Conservation (phyloP, 2,888 invertebrate species). For the Pelosia muscerda region DNA sequence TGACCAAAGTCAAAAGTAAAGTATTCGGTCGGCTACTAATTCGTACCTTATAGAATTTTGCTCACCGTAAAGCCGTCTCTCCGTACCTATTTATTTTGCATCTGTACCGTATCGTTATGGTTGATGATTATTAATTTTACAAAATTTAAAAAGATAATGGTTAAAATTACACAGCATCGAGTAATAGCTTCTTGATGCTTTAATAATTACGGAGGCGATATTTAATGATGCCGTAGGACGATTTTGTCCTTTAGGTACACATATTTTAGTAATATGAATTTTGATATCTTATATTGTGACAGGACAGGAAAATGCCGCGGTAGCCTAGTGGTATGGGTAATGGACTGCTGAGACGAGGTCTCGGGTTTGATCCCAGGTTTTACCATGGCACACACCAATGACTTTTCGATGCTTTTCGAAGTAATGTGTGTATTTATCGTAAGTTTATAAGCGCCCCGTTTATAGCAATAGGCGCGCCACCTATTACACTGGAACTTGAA, state of each 20-base stretch:
- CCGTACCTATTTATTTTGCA: background rate
- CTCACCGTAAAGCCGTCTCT: background rate
- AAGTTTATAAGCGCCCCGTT: no score
- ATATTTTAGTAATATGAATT: background rate
- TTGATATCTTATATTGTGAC: background rate
- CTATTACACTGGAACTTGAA: no score
- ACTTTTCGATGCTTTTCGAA: no score
- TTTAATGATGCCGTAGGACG: slow-evolving; percentile 8
- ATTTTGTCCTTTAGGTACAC: slow-evolving; percentile 1
- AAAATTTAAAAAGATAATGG: slow-evolving; percentile 42
- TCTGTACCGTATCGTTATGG: slow-evolving; percentile 23
- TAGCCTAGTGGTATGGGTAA: no score
- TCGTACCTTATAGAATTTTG: background rate
- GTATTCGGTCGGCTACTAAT: no score
- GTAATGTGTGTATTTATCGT: no score
- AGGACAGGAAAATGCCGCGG: background rate
- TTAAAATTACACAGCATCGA: slow-evolving; percentile 41
- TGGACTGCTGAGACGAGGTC: no score
- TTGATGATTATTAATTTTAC: slow-evolving; percentile 43
- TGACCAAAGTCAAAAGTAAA: no score
- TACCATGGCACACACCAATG: no score
- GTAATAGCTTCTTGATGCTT: slow-evolving; percentile 40
- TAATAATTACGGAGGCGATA: slow-evolving; percentile 32
- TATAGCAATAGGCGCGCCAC: no score
- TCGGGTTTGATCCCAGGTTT: no score